Percentiles rank a stretch among this genome's conserved stretches.
Evolutionary conservation across 1,140 invertebrate genomes (phyloP).

Genomic region (Hormaphis cornu): DNA sequence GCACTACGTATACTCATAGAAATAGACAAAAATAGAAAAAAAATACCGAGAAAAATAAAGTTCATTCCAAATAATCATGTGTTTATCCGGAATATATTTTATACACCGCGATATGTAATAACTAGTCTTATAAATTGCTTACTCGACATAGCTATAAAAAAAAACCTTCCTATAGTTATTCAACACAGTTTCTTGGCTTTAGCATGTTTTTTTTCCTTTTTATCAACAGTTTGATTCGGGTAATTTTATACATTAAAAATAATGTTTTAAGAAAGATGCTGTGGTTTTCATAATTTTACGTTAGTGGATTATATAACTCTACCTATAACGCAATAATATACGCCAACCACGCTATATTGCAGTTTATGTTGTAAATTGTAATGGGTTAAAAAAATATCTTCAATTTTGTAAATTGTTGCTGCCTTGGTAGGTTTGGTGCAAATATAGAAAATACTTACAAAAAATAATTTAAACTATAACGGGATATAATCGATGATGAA

Average conservation of each 20-base stretch:
- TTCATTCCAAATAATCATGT: not conserved
- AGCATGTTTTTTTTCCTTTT: not conserved
- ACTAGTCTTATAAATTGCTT: conserved; percentile 12
- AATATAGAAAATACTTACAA: too few relatives aligned
- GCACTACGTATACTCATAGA: too few relatives aligned
- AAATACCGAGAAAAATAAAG: too few relatives aligned
- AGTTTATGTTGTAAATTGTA: too few relatives aligned
- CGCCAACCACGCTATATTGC: too few relatives aligned
- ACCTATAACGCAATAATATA: too few relatives aligned
- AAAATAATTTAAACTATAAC: too few relatives aligned
- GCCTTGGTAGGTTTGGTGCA: too few relatives aligned
- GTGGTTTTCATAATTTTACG: conserved; percentile 10
- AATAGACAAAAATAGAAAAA: too few relatives aligned
- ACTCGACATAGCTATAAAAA: not conserved
- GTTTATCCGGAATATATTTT: not conserved
- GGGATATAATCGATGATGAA: too few relatives aligned
- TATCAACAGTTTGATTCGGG: not conserved
- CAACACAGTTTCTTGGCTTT: not conserved
- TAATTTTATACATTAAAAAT: not conserved
- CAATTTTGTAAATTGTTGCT: too few relatives aligned
- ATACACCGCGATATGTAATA: not conserved
- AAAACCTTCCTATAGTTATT: not conserved
- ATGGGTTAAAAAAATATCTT: too few relatives aligned
- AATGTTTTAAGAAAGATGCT: not conserved
- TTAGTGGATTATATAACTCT: not conserved